These are phyloP conservation scores for Pseudolaguvia tuberculata DNA, from an alignment of 2,113 vertebrate species.

Conservation along the genomic window DNA sequence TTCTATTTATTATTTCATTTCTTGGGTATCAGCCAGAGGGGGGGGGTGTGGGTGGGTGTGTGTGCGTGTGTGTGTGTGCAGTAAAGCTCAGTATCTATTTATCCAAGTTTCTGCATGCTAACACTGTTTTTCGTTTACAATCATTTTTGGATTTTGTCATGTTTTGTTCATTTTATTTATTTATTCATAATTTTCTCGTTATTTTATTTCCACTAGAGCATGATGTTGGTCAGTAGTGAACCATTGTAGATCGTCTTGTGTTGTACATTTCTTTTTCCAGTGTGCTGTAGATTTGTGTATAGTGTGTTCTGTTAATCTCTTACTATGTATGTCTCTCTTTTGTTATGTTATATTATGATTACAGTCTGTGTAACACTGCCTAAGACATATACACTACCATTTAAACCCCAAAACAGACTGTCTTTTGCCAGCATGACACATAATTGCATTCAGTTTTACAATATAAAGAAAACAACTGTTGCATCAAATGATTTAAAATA, in stretches of 20 bases:
- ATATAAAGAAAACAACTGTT: conserved; percentile 4
- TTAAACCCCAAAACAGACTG: conserved; percentile 28
- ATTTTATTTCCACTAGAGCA: conserved; percentile 49
- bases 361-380: conserved; percentile 10
- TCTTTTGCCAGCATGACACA: conserved; percentile 44
- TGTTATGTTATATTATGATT: conserved; percentile 50
- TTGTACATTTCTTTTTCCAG: conserved; percentile 52
- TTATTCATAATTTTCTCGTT: conserved; percentile 41
- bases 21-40: conserved; percentile 40
- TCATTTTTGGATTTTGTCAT: conserved; percentile 37
- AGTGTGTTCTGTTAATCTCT: conserved; percentile 53
- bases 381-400: conserved; percentile 16
- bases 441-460: conserved; percentile 20
- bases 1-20: neutral
- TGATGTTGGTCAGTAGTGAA: conserved; percentile 48
- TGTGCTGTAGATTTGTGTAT: conserved; percentile 56
- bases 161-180: conserved; percentile 37
- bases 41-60: too few species aligned
- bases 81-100: conserved; percentile 46
- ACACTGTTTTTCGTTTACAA: conserved; percentile 39
- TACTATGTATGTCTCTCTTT: conserved; percentile 70
- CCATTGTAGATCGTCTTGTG: conserved; percentile 39
- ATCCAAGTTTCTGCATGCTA: conserved; percentile 62
- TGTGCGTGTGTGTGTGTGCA: conserved; percentile 48
- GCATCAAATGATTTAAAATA: neutral